Evolutionary conservation across 2,113 vertebrate genomes (phyloP), one percentile per base, ranked within the genome.

Genomic region (Spea bombifrons): DNA sequence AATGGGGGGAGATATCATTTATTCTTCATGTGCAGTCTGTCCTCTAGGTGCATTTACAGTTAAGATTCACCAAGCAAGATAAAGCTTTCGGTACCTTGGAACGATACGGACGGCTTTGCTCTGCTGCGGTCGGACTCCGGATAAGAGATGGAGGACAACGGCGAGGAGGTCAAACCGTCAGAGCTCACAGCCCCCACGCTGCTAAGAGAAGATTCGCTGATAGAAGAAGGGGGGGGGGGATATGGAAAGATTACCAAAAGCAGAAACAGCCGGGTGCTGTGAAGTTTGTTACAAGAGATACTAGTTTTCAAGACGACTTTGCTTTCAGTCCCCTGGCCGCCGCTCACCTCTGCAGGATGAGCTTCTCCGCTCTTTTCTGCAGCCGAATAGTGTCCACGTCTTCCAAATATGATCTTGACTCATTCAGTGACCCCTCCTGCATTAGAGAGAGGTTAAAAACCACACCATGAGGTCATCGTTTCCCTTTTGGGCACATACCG

Each of bases 261-360:
- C 57, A 61, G 16, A 5, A 61, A 61, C 13, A 9, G 12, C 16
- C 16, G 57, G 57, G 1, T 12, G 5, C 57, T 61, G 57, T 15
- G 30, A 30, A 30, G 30, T 30, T 30, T 30, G 30, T 2, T 30
- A 30, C 30, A 30, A 30, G 1, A 30, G n/a, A n/a, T n/a, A n/a
- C n/a, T n/a, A n/a, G n/a, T n/a, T n/a, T n/a, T n/a, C n/a, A n/a
- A n/a, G 30, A 30, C 30, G 30, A 30, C 30, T 30, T 30, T 30
- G 30, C 30, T 30, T 30, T 30, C 30, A 30, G 30, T 30, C 30
- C 30, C 30, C 30, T 30, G 30, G 30, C 8, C 12, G 5, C 15
- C 8, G 63, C 53, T n/a, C 86, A 95, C 94, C 92, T 94, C 84
- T 77, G 90, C 52, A 91, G 86, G 52, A 96, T 84, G 73, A 96